phyloP scores from a whole-genome alignment of 2,888 invertebrate genomes.

The Cinara cedri region DNA sequence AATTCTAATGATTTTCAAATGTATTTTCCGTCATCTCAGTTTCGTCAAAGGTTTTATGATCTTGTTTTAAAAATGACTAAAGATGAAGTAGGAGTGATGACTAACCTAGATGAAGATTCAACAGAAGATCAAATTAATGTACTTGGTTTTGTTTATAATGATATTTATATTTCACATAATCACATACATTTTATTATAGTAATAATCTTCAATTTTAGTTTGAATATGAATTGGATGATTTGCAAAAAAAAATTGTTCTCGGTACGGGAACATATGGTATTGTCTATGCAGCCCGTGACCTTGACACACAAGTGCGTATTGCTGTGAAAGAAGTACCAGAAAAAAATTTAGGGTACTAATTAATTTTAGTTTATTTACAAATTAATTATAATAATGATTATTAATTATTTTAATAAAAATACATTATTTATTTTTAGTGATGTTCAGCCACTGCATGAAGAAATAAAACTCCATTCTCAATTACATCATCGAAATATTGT shows the following conservation, averaged over 20 bases:
- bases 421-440: conserved; percentile 66
- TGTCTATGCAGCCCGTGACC: conserved; percentile 92
- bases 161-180: not conserved
- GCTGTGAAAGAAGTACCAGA: conserved; percentile 99
- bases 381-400: conserved; percentile 3
- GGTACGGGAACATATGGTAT: conserved; percentile 96
- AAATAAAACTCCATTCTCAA: conserved; percentile 96
- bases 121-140: conserved; percentile 79
- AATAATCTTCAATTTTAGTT: conserved; percentile 68
- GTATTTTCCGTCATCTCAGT: conserved; percentile 89
- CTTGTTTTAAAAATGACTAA: conserved; percentile 85
- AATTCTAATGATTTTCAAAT: conserved; percentile 99
- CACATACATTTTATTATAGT: not conserved
- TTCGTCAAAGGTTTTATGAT: conserved; percentile 83
- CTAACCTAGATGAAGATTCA: conserved; percentile 77
- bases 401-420: conserved; percentile 28
- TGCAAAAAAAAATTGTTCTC: conserved; percentile 80
- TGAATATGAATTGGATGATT: conserved; percentile 95
- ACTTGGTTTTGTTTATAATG: conserved; percentile 30
- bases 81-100: conserved; percentile 80
- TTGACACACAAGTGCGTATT: conserved; percentile 89
- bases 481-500: conserved; percentile 96
- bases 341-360: conserved; percentile 78
- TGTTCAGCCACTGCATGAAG: conserved; percentile 97
- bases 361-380: conserved; percentile 37